A percentile compares a stretch with the other conserved stretches of the same genome.
phyloP scores from a whole-genome alignment of 2,888 invertebrate genomes.

The Girardia tigrina region DNA sequence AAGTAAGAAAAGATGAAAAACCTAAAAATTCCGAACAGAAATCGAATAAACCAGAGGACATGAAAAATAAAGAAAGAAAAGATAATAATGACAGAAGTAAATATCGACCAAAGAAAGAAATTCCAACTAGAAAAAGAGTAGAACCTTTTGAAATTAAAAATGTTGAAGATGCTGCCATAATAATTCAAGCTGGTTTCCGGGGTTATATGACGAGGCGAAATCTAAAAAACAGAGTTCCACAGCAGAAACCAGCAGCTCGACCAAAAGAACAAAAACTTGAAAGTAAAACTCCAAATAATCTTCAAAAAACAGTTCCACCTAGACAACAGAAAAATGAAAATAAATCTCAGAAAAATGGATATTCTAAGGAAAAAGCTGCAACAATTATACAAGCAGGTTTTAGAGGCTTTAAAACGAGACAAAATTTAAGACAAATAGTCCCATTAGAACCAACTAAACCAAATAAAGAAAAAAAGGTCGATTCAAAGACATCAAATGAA shows the following conservation, averaged over 20 bases:
- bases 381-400: neutral
- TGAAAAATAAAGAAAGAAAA: neutral
- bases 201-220: neutral
- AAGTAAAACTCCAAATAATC: no score
- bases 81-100: no score
- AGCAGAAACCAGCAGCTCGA: neutral
- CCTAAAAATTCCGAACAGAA: neutral
- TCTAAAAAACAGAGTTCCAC: neutral
- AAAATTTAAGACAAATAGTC: neutral
- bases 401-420: neutral
- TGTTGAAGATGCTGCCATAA: neutral
- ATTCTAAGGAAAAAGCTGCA: neutral
- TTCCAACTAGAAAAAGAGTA: neutral
- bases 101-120: no score
- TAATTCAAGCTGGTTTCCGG: slow-evolving; percentile 1
- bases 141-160: no score
- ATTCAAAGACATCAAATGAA: neutral
- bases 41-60: neutral
- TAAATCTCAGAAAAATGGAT: neutral
- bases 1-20: no score
- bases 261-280: neutral
- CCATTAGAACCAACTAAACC: neutral
- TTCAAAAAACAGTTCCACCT: no score
- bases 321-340: neutral
- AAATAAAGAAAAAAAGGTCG: neutral